Conservation (phyloP, 2,888 invertebrate species). For the Nephrocerus scutellatus region DNA sequence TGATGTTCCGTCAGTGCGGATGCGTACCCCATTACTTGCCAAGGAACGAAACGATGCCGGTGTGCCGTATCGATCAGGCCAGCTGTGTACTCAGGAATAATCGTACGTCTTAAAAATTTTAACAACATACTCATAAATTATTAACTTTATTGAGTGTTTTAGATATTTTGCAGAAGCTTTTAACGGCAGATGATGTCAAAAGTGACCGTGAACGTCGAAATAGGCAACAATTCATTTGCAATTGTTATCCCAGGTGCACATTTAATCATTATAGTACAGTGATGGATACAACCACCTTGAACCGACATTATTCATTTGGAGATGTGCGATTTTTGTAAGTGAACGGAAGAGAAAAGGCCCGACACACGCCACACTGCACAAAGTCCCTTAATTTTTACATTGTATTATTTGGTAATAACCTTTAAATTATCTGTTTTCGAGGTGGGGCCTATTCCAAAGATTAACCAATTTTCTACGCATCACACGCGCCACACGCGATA, state of each 20-base stretch:
- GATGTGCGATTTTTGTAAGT: conserved; percentile 51
- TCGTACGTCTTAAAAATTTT: conserved; percentile 20
- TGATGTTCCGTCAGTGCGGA: conserved; percentile 49
- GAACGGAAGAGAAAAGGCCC: background rate
- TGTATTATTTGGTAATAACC: background rate
- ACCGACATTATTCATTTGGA: conserved; percentile 44
- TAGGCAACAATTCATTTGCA: conserved; percentile 24
- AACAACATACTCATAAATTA: background rate
- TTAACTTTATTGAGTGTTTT: background rate
- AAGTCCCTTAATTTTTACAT: background rate
- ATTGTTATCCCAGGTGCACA: conserved; percentile 53
- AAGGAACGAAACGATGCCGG: conserved; percentile 28
- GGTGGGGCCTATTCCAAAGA: no score
- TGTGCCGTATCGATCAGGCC: conserved; percentile 29
- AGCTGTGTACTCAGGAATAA: conserved; percentile 28
- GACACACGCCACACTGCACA: background rate
- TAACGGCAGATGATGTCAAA: conserved; percentile 11
- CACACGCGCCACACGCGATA: no score
- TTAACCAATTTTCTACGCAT: no score
- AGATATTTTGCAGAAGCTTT: conserved; percentile 21
- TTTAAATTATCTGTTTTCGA: no score
- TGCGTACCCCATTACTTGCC: conserved; percentile 56
- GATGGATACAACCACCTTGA: conserved; percentile 50
- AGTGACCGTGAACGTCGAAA: conserved; percentile 11
- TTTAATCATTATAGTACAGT: conserved; percentile 54